A percentile compares a stretch with the other conserved stretches of the same genome.
Conservation (phyloP, 2,888 invertebrate species). For the Lycaena phlaeas region DNA sequence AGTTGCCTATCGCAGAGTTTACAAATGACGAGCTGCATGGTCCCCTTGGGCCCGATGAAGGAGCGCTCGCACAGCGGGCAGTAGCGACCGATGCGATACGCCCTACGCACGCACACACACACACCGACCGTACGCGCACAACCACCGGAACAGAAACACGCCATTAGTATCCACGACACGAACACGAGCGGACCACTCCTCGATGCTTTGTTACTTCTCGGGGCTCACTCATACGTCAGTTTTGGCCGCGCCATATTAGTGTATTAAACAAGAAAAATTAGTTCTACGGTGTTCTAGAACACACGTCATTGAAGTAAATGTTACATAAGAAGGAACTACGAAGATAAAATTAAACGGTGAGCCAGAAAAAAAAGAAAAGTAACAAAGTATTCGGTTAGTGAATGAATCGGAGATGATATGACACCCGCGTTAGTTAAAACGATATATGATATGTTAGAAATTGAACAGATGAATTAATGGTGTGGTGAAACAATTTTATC, state of each 20-base stretch:
- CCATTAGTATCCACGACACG: slow-evolving; percentile 49
- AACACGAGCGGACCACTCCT: slow-evolving; percentile 16
- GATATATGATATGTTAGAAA: slow-evolving; percentile 36
- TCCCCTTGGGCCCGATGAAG: slow-evolving; percentile 78
- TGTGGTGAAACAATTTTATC: slow-evolving; percentile 20
- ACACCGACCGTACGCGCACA: slow-evolving; percentile 59
- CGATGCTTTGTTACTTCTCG: slow-evolving; percentile 15
- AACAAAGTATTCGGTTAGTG: slow-evolving; percentile 55
- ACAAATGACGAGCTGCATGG: slow-evolving; percentile 76
- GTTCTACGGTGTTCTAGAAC: not conserved
- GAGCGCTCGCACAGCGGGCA: slow-evolving; percentile 81
- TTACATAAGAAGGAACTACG: slow-evolving; percentile 2
- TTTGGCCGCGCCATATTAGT: no score
- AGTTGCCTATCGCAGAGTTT: slow-evolving; percentile 73
- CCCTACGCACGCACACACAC: slow-evolving; percentile 71
- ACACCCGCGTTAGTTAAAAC: slow-evolving; percentile 55
- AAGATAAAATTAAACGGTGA: slow-evolving; percentile 19
- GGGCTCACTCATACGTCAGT: slow-evolving; percentile 13
- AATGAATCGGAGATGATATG: slow-evolving; percentile 41
- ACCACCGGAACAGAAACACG: slow-evolving; percentile 72
- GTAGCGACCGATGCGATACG: slow-evolving; percentile 81
- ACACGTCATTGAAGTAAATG: not conserved
- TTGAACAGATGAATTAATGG: slow-evolving; percentile 22
- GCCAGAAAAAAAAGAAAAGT: slow-evolving; percentile 49
- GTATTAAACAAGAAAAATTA: not conserved